Conservation (phyloP, 2,113 vertebrate species). For the Zosterops borbonicus region DNA sequence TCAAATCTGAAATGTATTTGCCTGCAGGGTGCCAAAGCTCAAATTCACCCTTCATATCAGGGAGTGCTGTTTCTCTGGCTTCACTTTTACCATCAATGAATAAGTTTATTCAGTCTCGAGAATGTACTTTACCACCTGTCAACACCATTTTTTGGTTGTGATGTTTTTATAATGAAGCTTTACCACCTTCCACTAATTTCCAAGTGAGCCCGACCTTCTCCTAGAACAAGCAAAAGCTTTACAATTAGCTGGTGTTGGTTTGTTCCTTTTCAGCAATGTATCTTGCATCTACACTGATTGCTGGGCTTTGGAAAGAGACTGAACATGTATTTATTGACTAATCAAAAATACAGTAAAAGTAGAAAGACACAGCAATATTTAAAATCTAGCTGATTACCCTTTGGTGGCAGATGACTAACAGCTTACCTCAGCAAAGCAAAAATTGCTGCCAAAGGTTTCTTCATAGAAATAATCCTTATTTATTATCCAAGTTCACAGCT, state of each 20-base stretch:
- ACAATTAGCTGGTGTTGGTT: slow-evolving; percentile 7
- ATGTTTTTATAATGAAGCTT: slow-evolving; percentile 18
- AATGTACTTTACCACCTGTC: slow-evolving; percentile 8
- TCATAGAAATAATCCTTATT: slow-evolving; percentile 68
- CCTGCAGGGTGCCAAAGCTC: not conserved
- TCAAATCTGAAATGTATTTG: not conserved
- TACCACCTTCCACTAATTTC: slow-evolving; percentile 23
- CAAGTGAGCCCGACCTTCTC: not conserved
- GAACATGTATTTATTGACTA: slow-evolving; percentile 67
- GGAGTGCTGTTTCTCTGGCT: not conserved
- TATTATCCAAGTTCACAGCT: slow-evolving; percentile 72
- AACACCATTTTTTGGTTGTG: not conserved
- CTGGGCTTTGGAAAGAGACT: slow-evolving; percentile 48
- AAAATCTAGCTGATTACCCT: slow-evolving; percentile 70
- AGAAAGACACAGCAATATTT: slow-evolving; percentile 73
- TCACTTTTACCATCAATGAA: not conserved
- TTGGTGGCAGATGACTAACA: slow-evolving; percentile 70
- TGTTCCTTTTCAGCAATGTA: slow-evolving; percentile 24
- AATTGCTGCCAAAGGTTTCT: slow-evolving; percentile 65
- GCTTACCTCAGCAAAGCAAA: slow-evolving; percentile 70
- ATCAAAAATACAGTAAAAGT: slow-evolving; percentile 73
- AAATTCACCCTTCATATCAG: not conserved
- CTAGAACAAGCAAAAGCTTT: slow-evolving; percentile 7
- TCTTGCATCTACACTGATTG: slow-evolving; percentile 46
- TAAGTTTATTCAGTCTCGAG: not conserved